phyloP scores from a whole-genome alignment of 2,797 vertebrate genomes.

The Alca torda region DNA sequence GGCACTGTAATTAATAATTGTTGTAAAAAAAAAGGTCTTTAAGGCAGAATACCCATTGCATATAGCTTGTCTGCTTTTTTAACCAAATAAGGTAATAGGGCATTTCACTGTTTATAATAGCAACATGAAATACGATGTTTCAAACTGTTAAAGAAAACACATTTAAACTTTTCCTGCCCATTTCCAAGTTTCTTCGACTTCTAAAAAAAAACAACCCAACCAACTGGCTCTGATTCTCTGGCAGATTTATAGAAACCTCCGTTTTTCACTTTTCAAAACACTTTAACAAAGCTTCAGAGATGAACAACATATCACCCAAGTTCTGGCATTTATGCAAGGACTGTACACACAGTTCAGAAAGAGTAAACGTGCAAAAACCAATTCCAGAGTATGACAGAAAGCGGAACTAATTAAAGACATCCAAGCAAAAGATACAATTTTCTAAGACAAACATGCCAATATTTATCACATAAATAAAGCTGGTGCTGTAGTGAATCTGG shows the following conservation, averaged over 20 bases:
- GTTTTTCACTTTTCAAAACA: conserved; percentile 35
- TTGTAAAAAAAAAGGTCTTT: conserved; percentile 11
- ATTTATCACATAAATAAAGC: background rate
- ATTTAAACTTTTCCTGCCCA: conserved; percentile 45
- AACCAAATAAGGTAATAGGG: conserved; percentile 81
- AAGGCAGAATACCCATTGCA: conserved; percentile 53
- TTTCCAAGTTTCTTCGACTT: conserved; percentile 38
- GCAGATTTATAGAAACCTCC: conserved; percentile 64
- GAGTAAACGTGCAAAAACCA: conserved; percentile 25
- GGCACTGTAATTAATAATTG: conserved; percentile 67
- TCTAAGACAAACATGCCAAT: background rate
- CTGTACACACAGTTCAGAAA: background rate
- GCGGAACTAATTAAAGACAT: conserved; percentile 34
- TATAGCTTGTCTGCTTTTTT: conserved; percentile 68
- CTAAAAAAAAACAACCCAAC: background rate
- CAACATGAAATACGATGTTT: conserved; percentile 53
- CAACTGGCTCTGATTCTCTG: background rate
- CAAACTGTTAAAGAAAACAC: conserved; percentile 67
- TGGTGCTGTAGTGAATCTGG: background rate
- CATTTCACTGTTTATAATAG: conserved; percentile 77
- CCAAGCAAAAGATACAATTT: background rate
- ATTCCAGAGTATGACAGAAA: conserved; percentile 14
- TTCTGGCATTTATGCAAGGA: background rate
- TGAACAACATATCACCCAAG: background rate
- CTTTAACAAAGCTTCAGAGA: conserved; percentile 26